Evolutionary conservation across 2,797 vertebrate genomes (phyloP), one percentile per base, ranked within the genome.

Genomic region (Hippoglossus hippoglossus): DNA sequence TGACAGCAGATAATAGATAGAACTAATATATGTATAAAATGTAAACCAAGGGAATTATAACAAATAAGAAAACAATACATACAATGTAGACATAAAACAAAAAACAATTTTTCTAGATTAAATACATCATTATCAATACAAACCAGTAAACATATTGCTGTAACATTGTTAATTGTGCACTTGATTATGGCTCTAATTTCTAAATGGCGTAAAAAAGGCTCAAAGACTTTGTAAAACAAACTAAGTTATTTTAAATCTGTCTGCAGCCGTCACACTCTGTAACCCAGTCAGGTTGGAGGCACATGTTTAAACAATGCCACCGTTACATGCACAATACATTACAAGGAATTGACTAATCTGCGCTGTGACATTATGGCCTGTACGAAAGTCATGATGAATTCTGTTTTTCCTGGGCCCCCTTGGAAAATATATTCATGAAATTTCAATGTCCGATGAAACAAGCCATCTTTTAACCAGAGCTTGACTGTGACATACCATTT

Each of bases 391-490:
- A 90, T 94, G 91, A 95, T 94, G 75, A 92, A 94, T 94, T 94
- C 76, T 83, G 86, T 91, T 90, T 92, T 94, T 90, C 86, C 52
- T 54, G 63, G 78, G 76, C 85, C 80, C 44, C 21, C 85, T 83
- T 64, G 84, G 89, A 91, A 94, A 95, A 95, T 94, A 93, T 95
- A 95, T 95, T 95, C 93, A 95, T 95, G 92, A 94, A 95, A 94
- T 95, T 92, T 93, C 94, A 94, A 94, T 94, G 93, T 94, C 92
- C 93, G 86, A 93, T 88, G 81, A 93, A 94, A 91, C 83, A 91
- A 94, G 93, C 89, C 88, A 94, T 95, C 92, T 94, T 95, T 94
- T 94, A 93, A 94, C 76, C 90, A 93, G 83, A 88, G 88, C 88
- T 86, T 82, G 86, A 92, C 87, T 73, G 79, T 92, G 92, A 94